Evolutionary conservation across 2,113 vertebrate genomes (phyloP).

Genomic region (Cochlearius cochlearius): DNA sequence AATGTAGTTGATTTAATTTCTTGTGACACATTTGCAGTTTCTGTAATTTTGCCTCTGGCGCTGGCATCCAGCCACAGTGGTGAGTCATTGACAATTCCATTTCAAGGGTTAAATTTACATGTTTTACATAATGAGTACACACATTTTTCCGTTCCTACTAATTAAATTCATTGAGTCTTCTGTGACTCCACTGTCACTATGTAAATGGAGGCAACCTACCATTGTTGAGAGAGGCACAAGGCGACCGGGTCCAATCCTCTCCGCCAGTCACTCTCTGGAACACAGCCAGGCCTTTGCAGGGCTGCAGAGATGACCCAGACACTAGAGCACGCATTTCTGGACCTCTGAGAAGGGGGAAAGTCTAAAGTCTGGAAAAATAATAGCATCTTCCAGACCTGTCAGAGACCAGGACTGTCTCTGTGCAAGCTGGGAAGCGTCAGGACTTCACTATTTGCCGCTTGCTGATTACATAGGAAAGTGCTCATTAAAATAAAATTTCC

Average conservation of each 20-base stretch:
- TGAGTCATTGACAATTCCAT: not conserved
- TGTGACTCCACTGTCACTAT: slow-evolving; percentile 23
- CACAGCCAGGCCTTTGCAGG: slow-evolving; percentile 8
- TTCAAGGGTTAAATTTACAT: slow-evolving; percentile 62
- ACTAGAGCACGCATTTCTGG: not conserved
- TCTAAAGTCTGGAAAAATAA: not conserved
- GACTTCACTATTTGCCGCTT: not conserved
- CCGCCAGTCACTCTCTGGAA: slow-evolving; percentile 5
- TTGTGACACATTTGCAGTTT: not conserved
- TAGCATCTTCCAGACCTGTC: not conserved
- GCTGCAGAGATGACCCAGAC: not conserved
- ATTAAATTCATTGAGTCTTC: slow-evolving; percentile 61
- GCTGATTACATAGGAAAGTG: not conserved
- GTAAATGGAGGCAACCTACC: slow-evolving; percentile 35
- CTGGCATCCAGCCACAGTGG: slow-evolving; percentile 13
- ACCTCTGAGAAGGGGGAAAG: not conserved
- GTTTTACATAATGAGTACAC: slow-evolving; percentile 61
- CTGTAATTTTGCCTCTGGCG: not conserved
- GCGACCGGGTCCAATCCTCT: not conserved
- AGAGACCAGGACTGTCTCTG: not conserved
- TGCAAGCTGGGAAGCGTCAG: not conserved
- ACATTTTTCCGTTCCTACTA: slow-evolving; percentile 38
- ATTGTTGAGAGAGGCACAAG: not conserved
- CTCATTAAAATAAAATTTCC: not conserved
- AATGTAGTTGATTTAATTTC: not conserved